Conservation (phyloP, 2,113 vertebrate genomes). For the Synodontis membranacea region DNA sequence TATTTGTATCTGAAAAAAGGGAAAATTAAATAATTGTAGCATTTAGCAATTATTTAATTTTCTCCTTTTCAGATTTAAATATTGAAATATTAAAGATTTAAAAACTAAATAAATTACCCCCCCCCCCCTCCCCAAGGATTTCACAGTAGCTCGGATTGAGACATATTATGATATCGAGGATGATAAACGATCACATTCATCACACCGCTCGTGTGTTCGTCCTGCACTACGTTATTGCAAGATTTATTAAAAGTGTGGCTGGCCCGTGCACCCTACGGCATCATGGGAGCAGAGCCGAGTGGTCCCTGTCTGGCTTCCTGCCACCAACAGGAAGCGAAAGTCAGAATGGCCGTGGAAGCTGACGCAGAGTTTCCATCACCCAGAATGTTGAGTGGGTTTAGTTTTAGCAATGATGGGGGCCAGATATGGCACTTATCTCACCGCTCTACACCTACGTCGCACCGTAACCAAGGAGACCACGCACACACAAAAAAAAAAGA, state of each 20-base stretch:
- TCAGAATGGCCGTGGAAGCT: slow-evolving; percentile 13
- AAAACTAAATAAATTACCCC: too few species aligned
- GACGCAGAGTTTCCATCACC: slow-evolving; percentile 37
- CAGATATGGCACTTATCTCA: neutral
- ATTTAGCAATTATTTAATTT: too few species aligned
- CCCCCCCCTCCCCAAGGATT: too few species aligned
- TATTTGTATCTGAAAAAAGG: too few species aligned
- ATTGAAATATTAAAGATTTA: too few species aligned
- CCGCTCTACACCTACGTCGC: neutral
- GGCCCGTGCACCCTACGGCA: neutral
- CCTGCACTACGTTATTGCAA: neutral
- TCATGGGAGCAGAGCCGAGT: neutral
- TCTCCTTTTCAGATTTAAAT: too few species aligned
- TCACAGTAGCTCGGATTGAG: too few species aligned
- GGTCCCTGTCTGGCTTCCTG: slow-evolving; percentile 6
- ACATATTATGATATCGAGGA: too few species aligned
- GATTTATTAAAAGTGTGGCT: neutral
- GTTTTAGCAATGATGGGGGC: neutral
- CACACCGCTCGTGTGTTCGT: too few species aligned
- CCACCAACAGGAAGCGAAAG: slow-evolving; percentile 40
- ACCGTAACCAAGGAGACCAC: neutral
- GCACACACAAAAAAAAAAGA: neutral
- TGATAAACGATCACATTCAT: too few species aligned
- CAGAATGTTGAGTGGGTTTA: neutral
- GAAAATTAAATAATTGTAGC: too few species aligned